Evolutionary conservation across 2,888 invertebrate species (phyloP), one percentile per base, ranked within the genome.

Genomic region (Drosophila antonietae): DNA sequence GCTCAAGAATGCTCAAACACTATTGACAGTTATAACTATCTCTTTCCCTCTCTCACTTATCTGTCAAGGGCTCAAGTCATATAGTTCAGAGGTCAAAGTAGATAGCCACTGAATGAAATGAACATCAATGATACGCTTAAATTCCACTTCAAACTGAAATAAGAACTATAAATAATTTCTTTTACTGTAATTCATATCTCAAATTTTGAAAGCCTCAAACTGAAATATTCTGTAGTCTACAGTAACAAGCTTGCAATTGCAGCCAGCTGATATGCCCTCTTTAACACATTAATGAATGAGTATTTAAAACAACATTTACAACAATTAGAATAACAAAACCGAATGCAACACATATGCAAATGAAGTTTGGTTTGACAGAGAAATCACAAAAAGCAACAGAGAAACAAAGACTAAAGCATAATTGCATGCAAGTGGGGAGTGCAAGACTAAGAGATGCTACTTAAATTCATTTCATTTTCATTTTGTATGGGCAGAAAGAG

Each of bases 331-430:
- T 47, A 47, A 31, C 35, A 55, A 66, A 53, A 71, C 37, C 20
- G 41, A 55, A 20, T 53, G 49, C 66, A 63, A 73, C 62, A 70
- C 69, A 79, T 57, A 80, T 82, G 77, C 72, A 81, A 80, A 75
- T 73, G 62, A 72, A 57, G 60, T 67, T 61, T 39, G 47, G 37
- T 53, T 51, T 56, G 9, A 28, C 35, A 73, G 68, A 67, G 78
- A 81, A 80, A 81, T 71, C 80, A 70, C 56, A 71, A 72, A 78
- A 65, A 62, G 47, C 47, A 66, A 49, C 41, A 44, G 43, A 6
- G 6, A 28, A 41, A 56, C 12, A 41, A 43, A 43, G 31, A 14
- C 43, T 20, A 55, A 65, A 74, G 46, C 18, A 39, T 37, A 47
- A 10, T 10, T 20, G 52, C 52, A 37, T 23, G 15, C 12, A 10